Evolutionary conservation across 2,113 vertebrate species (phyloP), one percentile per base, ranked within the genome.

Genomic region (Rhinolophus ferrumequinum): DNA sequence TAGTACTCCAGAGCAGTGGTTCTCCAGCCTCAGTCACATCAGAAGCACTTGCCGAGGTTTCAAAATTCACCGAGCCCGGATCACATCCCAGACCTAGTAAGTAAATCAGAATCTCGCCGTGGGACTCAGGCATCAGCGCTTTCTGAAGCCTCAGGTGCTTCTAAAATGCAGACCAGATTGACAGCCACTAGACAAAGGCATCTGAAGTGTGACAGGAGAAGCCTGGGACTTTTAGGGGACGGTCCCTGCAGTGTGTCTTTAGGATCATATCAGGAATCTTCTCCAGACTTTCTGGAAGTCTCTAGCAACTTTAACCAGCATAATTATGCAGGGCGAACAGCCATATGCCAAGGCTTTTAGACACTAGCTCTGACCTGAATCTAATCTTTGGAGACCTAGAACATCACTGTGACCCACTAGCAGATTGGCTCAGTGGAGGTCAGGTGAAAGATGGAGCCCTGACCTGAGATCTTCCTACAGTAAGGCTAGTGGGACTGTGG

Each of bases 391-490:
- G 26, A 64, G 41, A 93, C 13, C 30, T 6, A 21, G 26, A 50
- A 9, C 14, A 9, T 14, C 14, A 1, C 54, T 6, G 0, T 10
- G n/a, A 13, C 38, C 41, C 30, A 41, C 18, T 38, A 38, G 8
- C 22, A 58, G n/a, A 22, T 1, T 28, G 41, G 19, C 19, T 1
- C 30, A 6, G 15, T 0, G 15, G 21, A 21, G 6, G 8, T n/a
- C 64, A 56, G 15, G 11, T 47, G 21, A 5, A 0, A 41, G 35
- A 38, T 3, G 22, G 24, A 28, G 7, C 50, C 8, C 13, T 47
- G 22, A 50, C 12, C 21, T 21, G 33, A 58, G 56, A 12, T 64
- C 38, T 44, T 60, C 22, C 38, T 4, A 8, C 8, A 11, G 28
- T 8, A 3, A 12, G 15, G n/a, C 35, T 18, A 7, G 21, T 16